Evolutionary conservation across 1,140 invertebrate genomes (phyloP).

Genomic region (Solen grandis): DNA sequence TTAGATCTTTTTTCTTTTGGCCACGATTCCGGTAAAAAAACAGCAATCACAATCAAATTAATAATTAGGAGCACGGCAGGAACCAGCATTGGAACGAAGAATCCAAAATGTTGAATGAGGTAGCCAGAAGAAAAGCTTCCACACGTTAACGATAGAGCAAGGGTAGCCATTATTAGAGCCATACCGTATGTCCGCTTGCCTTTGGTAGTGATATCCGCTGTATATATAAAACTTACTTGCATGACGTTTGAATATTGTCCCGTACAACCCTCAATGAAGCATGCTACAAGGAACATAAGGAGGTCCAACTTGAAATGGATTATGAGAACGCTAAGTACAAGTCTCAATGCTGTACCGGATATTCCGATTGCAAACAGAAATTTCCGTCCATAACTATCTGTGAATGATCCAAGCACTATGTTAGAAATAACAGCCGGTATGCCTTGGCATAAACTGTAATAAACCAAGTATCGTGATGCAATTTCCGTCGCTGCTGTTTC

Average conservation of each 20-base stretch:
- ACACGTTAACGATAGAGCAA: constrained; percentile 10
- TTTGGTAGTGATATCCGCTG: constrained; percentile 25
- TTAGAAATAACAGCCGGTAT: constrained; percentile 40
- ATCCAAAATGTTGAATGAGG: constrained; percentile 34
- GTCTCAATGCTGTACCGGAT: constrained; percentile 16
- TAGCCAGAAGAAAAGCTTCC: constrained; percentile 23
- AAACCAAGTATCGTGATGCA: constrained; percentile 35
- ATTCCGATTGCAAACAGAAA: constrained; percentile 44
- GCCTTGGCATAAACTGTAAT: constrained; percentile 23
- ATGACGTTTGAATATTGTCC: constrained; percentile 25
- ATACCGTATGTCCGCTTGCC: constrained; percentile 24
- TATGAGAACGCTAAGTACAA: constrained; percentile 10
- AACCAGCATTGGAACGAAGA: constrained; percentile 13
- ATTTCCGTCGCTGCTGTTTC: constrained; percentile 13
- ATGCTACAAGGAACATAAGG: constrained; percentile 32
- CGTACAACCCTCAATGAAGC: constrained; percentile 41
- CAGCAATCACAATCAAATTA: background rate
- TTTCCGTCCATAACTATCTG: constrained; percentile 34
- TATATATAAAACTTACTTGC: constrained; percentile 36
- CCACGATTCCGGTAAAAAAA: constrained; percentile 34
- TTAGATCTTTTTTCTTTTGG: constrained; percentile 14
- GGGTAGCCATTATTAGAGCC: constrained; percentile 16
- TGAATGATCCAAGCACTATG: constrained; percentile 35
- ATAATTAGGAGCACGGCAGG: constrained; percentile 15
- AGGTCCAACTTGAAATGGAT: constrained; percentile 42